A percentile compares a stretch with the other conserved stretches of the same genome.
Conservation (phyloP, 37 sponge, comb jelly and placozoan species). For the Spongilla lacustris region DNA sequence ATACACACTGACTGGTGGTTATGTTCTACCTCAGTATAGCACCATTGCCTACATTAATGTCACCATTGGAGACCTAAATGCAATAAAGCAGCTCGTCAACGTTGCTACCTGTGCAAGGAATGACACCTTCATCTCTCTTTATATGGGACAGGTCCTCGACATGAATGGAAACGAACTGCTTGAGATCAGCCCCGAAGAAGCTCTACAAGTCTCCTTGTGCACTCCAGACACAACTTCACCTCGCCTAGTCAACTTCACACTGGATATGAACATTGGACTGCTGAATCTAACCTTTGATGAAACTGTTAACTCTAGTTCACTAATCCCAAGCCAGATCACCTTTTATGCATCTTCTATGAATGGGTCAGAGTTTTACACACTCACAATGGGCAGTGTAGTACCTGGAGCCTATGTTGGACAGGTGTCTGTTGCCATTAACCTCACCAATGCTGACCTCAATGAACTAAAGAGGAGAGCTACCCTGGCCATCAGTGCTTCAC, state of each 20-base stretch:
- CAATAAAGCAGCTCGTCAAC: conserved; percentile 74
- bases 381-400: conserved; percentile 44
- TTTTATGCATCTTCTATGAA: conserved; percentile 28
- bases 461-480: conserved; percentile 77
- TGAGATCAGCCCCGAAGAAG: conserved; percentile 17
- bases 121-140: conserved; percentile 68
- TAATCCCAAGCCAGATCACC: conserved; percentile 58
- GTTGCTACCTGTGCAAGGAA: conserved; percentile 66
- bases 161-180: conserved; percentile 75
- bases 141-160: conserved; percentile 31
- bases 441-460: conserved; percentile 85
- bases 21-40: conserved; percentile 40
- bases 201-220: conserved; percentile 41
- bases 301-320: conserved; percentile 72
- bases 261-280: conserved; percentile 71
- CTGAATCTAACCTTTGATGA: conserved; percentile 88
- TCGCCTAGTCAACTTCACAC: conserved; percentile 60
- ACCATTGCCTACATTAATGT: conserved; percentile 52
- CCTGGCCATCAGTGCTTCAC: conserved; percentile 43
- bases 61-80: conserved; percentile 75
- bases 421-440: conserved; percentile 48
- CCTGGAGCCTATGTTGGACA: conserved; percentile 58
- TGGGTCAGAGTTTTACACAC: conserved; percentile 43
- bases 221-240: conserved; percentile 77
- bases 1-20: conserved; percentile 67